Evolutionary conservation across 2,888 invertebrate species (phyloP), one percentile per base, ranked within the genome.

Genomic region (Tetranychus piercei): DNA sequence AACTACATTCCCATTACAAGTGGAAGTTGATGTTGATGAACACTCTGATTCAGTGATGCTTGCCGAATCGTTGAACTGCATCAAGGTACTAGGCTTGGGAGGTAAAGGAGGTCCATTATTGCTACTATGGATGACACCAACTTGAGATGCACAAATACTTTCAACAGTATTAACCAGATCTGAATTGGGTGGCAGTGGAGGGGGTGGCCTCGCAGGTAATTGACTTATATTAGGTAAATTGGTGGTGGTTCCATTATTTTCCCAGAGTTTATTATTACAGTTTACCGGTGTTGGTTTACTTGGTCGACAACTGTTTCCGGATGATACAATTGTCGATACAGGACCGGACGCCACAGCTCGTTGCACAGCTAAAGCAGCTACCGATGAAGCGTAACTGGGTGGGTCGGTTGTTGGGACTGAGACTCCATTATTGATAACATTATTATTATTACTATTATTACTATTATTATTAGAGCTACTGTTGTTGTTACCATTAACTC

Each of bases 331-430:
- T 15, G 44, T 45, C 43, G 71, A 71, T 71, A 45, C 71, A n/a
- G 71, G 71, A 69, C 20, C 83, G 0, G 84, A 83, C 5, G 84
- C 82, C 9, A 84, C 78, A 44, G 78, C 78, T 67, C 77, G 75
- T 72, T 84, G 81, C 73, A 87, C 88, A 9, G 89, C 89, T 76
- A 89, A 83, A 22, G 88, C 89, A 82, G 90, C 90, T 88, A 94
- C 92, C 71, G 91, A 91, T 80, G 90, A 91, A 18, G 92, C 92
- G 82, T 93, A 94, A 81, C 91, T 92, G 7, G 93, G 93, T 0
- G 93, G 93, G 81, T 93, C 92, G 66, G 90, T 90, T 70, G 91
- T 90, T n/a, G 81, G 82, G 66, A 81, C 79, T 6, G 66, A 69
- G 18, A 75, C 65, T 15, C 67, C 20, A 74, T 72, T 18, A 72